Evolutionary conservation across 1,140 invertebrate species (phyloP), one percentile per base, ranked within the genome.

Genomic region (Bombus cullumanus): DNA sequence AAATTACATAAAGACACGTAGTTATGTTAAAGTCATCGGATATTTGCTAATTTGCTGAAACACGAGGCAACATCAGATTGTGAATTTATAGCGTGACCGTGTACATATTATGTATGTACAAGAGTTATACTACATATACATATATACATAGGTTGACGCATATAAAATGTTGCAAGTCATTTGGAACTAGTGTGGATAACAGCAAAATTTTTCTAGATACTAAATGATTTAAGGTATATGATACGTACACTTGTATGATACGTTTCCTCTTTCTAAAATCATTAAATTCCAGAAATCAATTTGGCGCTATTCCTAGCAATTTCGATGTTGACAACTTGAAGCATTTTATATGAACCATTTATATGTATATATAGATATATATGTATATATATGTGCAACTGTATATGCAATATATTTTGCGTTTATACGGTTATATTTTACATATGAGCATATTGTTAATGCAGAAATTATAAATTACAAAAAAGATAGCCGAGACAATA

Each of bases 331-430:
- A 62, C 25, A 62, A 25, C 12, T 62, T 39, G 57, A 10, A 62
- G 39, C 34, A 39, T 39, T 77, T 59, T 12, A 62, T n/a, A 77
- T 25, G 37, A n/a, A 28, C 15, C 13, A 59, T 15, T 28, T 71
- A 9, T 31, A 68, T 31, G 34, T 31, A 68, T 22, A 91, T 77
- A 62, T 64, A 37, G 18, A 22, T 31, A 68, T 31, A 68, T 31
- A 68, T 22, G 31, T 22, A 22, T 84, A 82, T 85, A 89, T 92
- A 92, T 93, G 92, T 93, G 93, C 92, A 93, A 73, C 92, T 86
- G 88, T 93, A 91, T 93, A 92, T 93, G 93, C 90, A 93, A 92
- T 88, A 92, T 87, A 92, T 89, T 93, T 90, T 90, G 90, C 91
- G 91, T 73, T 89, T 91, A 82, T 88, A 92, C 77, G 84, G 89